Percentiles rank a stretch among this genome's conserved stretches.
Evolutionary conservation across 2,113 vertebrate species (phyloP).

Genomic region (Melierax canorus): DNA sequence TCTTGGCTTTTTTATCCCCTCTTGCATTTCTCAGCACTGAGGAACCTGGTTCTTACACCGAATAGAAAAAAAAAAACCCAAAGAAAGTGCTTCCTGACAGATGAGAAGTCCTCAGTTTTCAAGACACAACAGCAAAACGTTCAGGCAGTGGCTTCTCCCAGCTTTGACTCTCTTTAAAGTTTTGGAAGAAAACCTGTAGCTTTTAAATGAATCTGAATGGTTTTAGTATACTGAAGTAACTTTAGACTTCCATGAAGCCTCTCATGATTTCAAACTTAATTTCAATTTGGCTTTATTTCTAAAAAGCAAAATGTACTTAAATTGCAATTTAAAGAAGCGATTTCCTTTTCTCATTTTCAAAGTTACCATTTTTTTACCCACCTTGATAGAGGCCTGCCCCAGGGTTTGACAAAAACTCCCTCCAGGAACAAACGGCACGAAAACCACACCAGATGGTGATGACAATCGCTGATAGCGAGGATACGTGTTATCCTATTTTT

Average conservation of each 20-base stretch:
- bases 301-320: neutral
- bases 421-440: neutral
- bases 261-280: neutral
- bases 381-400: neutral
- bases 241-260: neutral
- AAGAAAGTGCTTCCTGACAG: neutral
- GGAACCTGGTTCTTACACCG: neutral
- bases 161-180: neutral
- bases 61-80: neutral
- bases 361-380: neutral
- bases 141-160: neutral
- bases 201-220: neutral
- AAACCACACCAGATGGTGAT: constrained; percentile 10
- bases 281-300: neutral
- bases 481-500: neutral
- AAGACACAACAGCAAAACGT: neutral
- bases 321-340: neutral
- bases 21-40: neutral
- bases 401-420: neutral
- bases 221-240: neutral
- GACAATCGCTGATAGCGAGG: neutral
- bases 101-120: neutral
- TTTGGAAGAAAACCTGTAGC: neutral
- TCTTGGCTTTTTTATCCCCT: neutral
- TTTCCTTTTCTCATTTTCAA: neutral